Conservation (phyloP, 2,797 vertebrate genomes). For the Podarcis lilfordi region DNA sequence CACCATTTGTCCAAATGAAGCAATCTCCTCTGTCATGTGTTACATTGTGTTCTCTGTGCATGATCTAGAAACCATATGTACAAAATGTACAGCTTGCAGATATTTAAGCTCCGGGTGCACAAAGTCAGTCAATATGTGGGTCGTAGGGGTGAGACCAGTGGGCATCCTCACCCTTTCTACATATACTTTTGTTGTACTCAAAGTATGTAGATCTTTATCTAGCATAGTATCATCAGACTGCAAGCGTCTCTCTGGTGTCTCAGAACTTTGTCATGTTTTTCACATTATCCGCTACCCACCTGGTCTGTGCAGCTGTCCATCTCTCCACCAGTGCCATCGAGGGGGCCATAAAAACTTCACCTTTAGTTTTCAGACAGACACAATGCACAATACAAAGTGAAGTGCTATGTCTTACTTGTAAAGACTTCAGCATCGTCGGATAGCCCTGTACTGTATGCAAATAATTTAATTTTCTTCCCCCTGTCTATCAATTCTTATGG, state of each 20-base stretch:
- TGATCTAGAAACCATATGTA: background rate
- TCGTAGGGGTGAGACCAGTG: background rate
- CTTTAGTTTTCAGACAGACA: background rate
- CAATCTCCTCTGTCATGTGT: background rate
- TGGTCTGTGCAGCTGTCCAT: background rate
- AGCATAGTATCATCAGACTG: background rate
- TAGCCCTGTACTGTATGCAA: background rate
- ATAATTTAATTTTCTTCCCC: background rate
- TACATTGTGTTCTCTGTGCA: background rate
- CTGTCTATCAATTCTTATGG: conserved; percentile 20
- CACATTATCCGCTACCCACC: background rate
- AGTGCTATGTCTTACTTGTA: background rate
- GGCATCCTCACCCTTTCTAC: too few relatives aligned
- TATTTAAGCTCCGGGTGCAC: background rate
- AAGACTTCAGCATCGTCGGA: background rate
- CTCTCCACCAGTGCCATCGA: background rate
- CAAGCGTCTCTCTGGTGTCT: background rate
- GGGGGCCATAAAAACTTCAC: background rate
- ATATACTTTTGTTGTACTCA: background rate
- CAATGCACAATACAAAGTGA: background rate
- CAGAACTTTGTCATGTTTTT: background rate
- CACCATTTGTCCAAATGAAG: too few relatives aligned
- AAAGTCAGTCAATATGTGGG: background rate
- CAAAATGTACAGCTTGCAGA: background rate
- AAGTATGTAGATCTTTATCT: background rate